Evolutionary conservation across 2,888 invertebrate genomes (phyloP), one percentile per base, ranked within the genome.

Genomic region (Melolontha melolontha): DNA sequence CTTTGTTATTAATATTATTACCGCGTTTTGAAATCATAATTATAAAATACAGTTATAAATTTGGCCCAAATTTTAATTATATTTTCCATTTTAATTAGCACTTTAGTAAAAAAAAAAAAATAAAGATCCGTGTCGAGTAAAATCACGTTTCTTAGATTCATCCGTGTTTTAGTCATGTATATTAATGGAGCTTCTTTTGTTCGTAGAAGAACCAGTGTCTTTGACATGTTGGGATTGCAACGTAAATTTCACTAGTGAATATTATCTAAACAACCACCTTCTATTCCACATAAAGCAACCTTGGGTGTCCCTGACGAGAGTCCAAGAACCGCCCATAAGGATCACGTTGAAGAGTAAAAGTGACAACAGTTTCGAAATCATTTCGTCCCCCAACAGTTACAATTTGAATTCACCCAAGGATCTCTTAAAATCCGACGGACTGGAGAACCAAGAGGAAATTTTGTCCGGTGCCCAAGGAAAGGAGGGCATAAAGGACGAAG

Each of bases 201-300:
- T 11, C 5, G 14, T 16, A 62, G 59, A 62, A 47, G 63, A 57
- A 40, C 22, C 41, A n/a, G 42, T n/a, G 22, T 22, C 52, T 44
- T 47, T 69, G 34, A 63, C 29, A 54, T 89, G 89, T 75, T 81
- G 80, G 73, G 87, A 87, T 40, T 89, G 89, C 75, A 81, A 85
- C 73, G 79, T 85, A 67, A 84, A 85, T 66, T 89, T 85, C 76
- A 79, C 78, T 10, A 78, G 81, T 71, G 85, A 84, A 81, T 80
- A 82, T 47, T 84, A 84, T 12, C 77, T 87, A 69, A 83, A 87
- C 73, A 81, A 82, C 11, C 89, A 89, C 78, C 81, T 88, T 10
- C 81, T 87, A 39, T 83, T 84, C 63, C 88, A 88, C 83, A 86
- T 89, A 50, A 86, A 85, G 6, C 83, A 87, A 75, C 88, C 88